phyloP scores from a whole-genome alignment of 2,113 vertebrate genomes.

The Sigmodon hispidus region DNA sequence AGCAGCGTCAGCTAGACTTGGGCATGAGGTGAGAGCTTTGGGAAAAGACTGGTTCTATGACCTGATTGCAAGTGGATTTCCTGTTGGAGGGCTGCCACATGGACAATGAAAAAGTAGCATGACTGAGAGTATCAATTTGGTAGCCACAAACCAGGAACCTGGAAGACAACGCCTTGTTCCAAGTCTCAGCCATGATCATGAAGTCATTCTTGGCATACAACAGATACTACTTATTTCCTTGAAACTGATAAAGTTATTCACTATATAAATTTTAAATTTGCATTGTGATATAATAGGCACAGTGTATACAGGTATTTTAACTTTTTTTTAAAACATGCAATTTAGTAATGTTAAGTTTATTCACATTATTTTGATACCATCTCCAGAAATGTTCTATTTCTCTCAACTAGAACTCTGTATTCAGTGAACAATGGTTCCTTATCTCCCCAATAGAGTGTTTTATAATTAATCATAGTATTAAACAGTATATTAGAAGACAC shows the following conservation, averaged over 20 bases:
- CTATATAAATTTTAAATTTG: background rate
- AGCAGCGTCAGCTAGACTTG: conserved; percentile 15
- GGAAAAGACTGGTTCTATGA: background rate
- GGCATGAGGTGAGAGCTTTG: background rate
- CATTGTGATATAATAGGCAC: background rate
- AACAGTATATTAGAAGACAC: background rate
- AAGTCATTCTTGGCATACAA: background rate
- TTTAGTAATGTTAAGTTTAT: background rate
- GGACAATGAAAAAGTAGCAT: background rate
- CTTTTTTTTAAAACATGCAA: background rate
- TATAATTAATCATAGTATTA: conserved; percentile 6
- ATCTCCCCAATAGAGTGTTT: background rate
- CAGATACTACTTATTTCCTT: background rate
- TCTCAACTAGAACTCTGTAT: background rate
- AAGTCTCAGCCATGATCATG: background rate
- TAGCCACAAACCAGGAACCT: background rate
- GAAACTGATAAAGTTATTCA: background rate
- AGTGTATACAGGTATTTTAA: background rate
- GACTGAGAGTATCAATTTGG: background rate
- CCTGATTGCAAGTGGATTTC: background rate
- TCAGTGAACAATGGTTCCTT: background rate
- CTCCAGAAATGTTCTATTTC: background rate
- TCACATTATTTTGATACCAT: background rate
- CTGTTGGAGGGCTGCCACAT: conserved; percentile 18
- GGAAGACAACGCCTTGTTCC: background rate